Evolutionary conservation across 2,797 vertebrate genomes (phyloP).

Genomic region (Heliangelus exortis): DNA sequence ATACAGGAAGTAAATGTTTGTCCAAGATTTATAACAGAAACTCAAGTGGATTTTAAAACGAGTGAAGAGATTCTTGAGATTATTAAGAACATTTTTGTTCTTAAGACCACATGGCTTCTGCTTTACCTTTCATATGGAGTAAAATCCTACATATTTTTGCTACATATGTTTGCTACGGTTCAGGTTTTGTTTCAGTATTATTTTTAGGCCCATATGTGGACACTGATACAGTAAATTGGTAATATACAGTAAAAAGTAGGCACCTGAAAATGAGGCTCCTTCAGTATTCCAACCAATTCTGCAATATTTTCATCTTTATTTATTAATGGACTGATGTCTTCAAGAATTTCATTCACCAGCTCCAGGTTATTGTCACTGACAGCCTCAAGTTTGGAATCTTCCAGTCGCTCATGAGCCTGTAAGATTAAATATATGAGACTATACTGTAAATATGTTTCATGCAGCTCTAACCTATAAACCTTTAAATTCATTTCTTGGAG

Average conservation of each 20-base stretch:
- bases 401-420: slow-evolving; percentile 94
- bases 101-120: neutral
- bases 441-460: neutral
- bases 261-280: slow-evolving; percentile 97
- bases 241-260: neutral
- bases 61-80: neutral
- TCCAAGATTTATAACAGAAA: neutral
- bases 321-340: slow-evolving; percentile 87
- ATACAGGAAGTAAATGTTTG: neutral
- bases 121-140: neutral
- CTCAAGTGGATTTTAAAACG: neutral
- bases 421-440: slow-evolving; percentile 35
- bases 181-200: neutral
- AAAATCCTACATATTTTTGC: neutral
- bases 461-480: neutral
- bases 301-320: slow-evolving; percentile 85
- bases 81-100: neutral
- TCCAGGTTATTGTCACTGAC: slow-evolving; percentile 93
- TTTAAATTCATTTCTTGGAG: neutral
- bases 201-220: neutral
- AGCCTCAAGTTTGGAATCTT: slow-evolving; percentile 94
- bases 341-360: slow-evolving; percentile 92
- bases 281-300: slow-evolving; percentile 91
- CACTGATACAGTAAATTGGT: neutral
- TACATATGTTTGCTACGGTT: neutral